Evolutionary conservation across 2,888 invertebrate genomes (phyloP).

Genomic region (Chrysolina oricalcia): DNA sequence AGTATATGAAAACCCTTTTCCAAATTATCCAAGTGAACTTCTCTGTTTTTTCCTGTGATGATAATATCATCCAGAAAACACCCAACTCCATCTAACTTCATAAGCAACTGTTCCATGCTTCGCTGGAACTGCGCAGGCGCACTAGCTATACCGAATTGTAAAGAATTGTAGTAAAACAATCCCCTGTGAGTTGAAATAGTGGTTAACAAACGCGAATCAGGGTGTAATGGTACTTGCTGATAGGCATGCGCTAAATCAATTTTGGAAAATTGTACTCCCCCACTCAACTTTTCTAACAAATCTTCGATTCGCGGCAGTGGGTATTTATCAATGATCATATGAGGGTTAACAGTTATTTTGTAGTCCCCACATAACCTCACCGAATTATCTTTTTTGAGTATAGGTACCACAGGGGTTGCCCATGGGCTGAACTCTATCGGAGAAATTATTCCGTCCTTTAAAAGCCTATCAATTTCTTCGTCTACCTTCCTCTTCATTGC

Average conservation of each 20-base stretch:
- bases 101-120: not conserved
- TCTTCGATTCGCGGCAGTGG: not conserved
- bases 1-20: not conserved
- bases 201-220: not conserved
- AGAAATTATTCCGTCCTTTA: not conserved
- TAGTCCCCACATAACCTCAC: not conserved
- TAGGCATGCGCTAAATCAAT: not conserved
- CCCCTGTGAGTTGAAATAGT: constrained; percentile 16
- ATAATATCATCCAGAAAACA: not conserved
- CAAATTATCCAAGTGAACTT: not conserved
- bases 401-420: not conserved
- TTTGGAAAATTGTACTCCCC: not conserved
- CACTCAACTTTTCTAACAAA: not conserved
- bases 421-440: not conserved
- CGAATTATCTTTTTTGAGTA: not conserved
- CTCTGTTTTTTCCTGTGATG: not conserved
- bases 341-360: not conserved
- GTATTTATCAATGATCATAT: not conserved
- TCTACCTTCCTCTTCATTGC: not conserved
- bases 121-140: constrained; percentile 10
- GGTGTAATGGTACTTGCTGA: not conserved
- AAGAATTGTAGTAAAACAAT: not conserved
- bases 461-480: not conserved
- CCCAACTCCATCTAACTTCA: not conserved
- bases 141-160: not conserved